Percentiles rank a stretch among this genome's conserved stretches.
These are phyloP conservation scores for Julus scandinavius DNA, from an alignment of 2,888 invertebrate genomes.

Conservation along the genomic window DNA sequence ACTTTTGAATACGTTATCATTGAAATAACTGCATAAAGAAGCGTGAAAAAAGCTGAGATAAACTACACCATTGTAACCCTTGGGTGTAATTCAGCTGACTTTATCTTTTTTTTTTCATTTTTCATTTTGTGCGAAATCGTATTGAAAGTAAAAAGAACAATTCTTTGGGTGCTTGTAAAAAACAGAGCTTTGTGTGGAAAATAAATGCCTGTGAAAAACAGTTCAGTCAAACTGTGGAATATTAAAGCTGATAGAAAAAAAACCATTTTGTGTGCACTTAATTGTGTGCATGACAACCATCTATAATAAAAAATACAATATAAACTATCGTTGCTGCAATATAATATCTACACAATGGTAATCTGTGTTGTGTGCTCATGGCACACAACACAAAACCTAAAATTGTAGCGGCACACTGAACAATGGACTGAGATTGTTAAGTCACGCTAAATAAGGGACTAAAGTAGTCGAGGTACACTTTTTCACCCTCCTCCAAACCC, in stretches of 20 bases:
- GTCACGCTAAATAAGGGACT: no score
- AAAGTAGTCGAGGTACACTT: no score
- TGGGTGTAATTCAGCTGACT: constrained; percentile 29
- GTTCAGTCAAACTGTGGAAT: neutral
- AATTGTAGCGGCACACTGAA: no score
- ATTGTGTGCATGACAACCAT: neutral
- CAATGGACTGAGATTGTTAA: no score
- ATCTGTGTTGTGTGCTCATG: no score
- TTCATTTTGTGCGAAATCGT: constrained; percentile 33
- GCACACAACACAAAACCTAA: no score
- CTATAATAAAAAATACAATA: no score
- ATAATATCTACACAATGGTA: no score
- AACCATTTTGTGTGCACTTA: neutral
- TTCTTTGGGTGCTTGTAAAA: constrained; percentile 28
- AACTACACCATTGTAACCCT: constrained; percentile 31
- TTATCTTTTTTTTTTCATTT: constrained; percentile 31
- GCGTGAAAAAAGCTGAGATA: constrained; percentile 13
- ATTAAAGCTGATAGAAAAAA: neutral
- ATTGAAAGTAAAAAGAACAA: constrained; percentile 17
- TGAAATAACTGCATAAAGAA: constrained; percentile 44
- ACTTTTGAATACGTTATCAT: constrained; percentile 35
- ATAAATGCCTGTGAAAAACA: neutral
- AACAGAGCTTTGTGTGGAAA: neutral
- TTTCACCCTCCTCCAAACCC: no score
- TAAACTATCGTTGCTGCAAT: no score